Conservation (phyloP, 2,797 vertebrate genomes). For the Loriculus beryllinus region DNA sequence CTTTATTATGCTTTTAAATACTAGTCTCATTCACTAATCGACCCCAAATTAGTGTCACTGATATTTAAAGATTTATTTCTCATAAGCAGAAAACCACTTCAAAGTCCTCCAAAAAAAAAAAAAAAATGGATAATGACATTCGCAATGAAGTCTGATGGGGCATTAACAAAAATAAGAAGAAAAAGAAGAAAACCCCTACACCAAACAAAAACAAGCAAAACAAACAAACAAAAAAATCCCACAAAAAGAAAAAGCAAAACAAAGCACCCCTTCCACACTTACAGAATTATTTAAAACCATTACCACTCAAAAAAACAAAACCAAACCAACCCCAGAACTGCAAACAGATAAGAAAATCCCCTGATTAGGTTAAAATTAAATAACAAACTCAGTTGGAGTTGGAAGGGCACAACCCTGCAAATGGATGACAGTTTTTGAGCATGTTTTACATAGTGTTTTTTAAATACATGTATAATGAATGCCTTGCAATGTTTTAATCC, state of each 20-base stretch:
- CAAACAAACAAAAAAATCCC: neutral
- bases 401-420: neutral
- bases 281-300: neutral
- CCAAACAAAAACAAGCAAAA: neutral
- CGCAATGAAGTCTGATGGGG: neutral
- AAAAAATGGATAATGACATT: neutral
- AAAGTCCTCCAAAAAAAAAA: neutral
- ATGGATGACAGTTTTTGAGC: neutral
- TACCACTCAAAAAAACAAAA: neutral
- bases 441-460: neutral
- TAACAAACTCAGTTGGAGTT: neutral
- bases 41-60: neutral
- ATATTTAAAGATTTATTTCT: neutral
- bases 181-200: neutral
- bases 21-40: neutral
- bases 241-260: neutral
- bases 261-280: neutral
- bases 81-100: neutral
- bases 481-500: neutral
- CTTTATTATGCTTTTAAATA: neutral
- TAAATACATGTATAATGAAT: neutral
- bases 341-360: neutral
- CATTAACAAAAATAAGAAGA: neutral
- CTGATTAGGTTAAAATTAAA: neutral
- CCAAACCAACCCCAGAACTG: neutral